These are phyloP conservation scores for Halictus quadricinctus DNA, from an alignment of 2,888 invertebrate species.

Conservation along the genomic window DNA sequence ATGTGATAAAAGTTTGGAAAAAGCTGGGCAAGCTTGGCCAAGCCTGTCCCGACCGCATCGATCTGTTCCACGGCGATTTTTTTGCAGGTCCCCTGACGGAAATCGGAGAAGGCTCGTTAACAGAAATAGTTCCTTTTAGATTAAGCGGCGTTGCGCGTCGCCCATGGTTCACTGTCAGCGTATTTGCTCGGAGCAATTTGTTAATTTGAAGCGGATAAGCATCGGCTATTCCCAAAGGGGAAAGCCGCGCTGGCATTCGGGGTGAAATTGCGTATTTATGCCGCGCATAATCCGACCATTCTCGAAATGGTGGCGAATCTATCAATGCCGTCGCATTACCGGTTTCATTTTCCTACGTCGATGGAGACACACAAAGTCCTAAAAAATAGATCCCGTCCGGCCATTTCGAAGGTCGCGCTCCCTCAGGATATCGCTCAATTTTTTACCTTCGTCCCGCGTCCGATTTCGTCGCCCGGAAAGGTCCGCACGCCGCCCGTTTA, in stretches of 20 bases:
- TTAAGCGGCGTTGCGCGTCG: slow-evolving; percentile 48
- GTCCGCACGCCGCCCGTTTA: slow-evolving; percentile 53
- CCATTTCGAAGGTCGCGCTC: slow-evolving; percentile 45
- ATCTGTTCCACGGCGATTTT: neutral
- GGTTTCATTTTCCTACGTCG: slow-evolving; percentile 79
- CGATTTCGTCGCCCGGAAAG: slow-evolving; percentile 31
- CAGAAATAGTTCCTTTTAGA: slow-evolving; percentile 51
- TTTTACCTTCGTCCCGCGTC: slow-evolving; percentile 68
- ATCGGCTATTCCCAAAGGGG: slow-evolving; percentile 64
- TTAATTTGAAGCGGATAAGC: slow-evolving; percentile 70
- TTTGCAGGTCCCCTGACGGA: slow-evolving; percentile 10
- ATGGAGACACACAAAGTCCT: slow-evolving; percentile 76
- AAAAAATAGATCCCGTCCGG: slow-evolving; percentile 76
- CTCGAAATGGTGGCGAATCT: slow-evolving; percentile 78
- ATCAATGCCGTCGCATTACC: slow-evolving; percentile 80
- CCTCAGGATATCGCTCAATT: slow-evolving; percentile 76
- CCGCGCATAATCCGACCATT: slow-evolving; percentile 81
- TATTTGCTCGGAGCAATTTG: slow-evolving; percentile 67
- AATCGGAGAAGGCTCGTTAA: slow-evolving; percentile 54
- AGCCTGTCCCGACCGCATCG: neutral
- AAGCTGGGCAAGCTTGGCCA: slow-evolving; percentile 6
- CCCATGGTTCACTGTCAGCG: slow-evolving; percentile 58
- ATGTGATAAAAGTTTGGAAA: slow-evolving; percentile 22
- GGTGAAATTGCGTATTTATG: slow-evolving; percentile 81
- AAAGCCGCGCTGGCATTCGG: slow-evolving; percentile 64